Conservation (phyloP, 2,797 vertebrate genomes). For the Xiphophorus birchmanni region DNA sequence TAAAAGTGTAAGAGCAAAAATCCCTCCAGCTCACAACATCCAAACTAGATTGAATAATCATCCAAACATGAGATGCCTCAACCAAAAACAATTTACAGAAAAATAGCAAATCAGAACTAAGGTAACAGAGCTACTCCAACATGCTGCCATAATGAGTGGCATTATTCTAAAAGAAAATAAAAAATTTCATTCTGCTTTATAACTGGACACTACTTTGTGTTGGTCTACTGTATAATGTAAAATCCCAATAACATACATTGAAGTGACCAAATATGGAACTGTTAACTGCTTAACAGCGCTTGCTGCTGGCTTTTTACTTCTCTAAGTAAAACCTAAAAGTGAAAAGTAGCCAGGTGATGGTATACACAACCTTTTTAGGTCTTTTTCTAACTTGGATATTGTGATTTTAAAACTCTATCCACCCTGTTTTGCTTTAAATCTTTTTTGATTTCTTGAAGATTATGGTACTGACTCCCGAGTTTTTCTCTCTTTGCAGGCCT, state of each 20-base stretch:
- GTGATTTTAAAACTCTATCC: constrained; percentile 26
- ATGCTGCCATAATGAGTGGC: not conserved
- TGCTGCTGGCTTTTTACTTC: not conserved
- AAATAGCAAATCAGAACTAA: not conserved
- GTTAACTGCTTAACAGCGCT: not conserved
- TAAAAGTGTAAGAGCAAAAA: no score
- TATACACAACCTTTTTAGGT: not conserved
- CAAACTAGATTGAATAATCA: not conserved
- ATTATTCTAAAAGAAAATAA: not conserved
- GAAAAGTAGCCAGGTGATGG: not conserved
- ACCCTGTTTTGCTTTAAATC: constrained; percentile 20
- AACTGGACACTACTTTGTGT: not conserved
- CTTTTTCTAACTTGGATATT: not conserved
- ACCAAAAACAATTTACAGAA: not conserved
- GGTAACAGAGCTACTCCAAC: not conserved
- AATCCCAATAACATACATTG: not conserved
- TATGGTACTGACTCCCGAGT: constrained; percentile 41
- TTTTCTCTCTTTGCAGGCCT: constrained; percentile 81
- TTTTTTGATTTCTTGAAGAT: constrained; percentile 37
- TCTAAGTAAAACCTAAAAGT: not conserved
- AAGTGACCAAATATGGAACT: not conserved
- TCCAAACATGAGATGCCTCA: not conserved
- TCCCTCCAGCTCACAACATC: no score
- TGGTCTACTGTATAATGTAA: not conserved
- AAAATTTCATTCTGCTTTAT: not conserved